Evolutionary conservation across 2,888 invertebrate species (phyloP), one percentile per base, ranked within the genome.

Genomic region (Heterodera filipjevi): DNA sequence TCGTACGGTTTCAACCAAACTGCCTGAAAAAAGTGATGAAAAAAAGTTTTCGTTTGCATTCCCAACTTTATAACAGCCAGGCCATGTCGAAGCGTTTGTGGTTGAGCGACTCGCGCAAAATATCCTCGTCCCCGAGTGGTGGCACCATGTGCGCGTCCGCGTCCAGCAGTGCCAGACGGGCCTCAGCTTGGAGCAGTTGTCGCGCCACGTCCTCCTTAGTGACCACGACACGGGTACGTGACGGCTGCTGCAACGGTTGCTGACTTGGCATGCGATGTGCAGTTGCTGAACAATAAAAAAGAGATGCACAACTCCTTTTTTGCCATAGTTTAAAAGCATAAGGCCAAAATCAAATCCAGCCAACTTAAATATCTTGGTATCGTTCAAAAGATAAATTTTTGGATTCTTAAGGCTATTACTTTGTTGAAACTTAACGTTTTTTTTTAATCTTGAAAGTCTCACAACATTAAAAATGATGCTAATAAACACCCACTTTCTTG

Each of bases 1-100:
- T 80, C 79, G 14, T 78, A 73, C 8, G 82, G 39, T 49, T 81
- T 76, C 72, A 86, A 66, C 33, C 68, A 76, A 83, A 87, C 32
- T 83, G 81, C 33, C 85, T 83, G 76, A 81, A n/a, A n/a, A n/a
- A n/a, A n/a, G n/a, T 44, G 64, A 10, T 3, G n/a, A 74, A 71
- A 64, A 32, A 70, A 80, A 64, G 5, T 35, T 74, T 59, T 53
- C 22, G 22, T 44, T 39, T 6, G 53, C 32, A 22, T n/a, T 12
- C 71, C 76, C 46, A 30, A 85, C 85, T 80, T 72, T 30, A 82
- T 81, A 86, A 64, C 27, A 85, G 82, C 77, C 85, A 85, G 8
- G 86, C 86, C 68, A 82, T 79, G 74, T 86, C 86, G 75, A 83
- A 86, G 49, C 80, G 81, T n/a, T 82, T 82, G 66, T 78, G 81